Evolutionary conservation across 2,797 vertebrate species (phyloP).

Genomic region (Pangasius krempfi): DNA sequence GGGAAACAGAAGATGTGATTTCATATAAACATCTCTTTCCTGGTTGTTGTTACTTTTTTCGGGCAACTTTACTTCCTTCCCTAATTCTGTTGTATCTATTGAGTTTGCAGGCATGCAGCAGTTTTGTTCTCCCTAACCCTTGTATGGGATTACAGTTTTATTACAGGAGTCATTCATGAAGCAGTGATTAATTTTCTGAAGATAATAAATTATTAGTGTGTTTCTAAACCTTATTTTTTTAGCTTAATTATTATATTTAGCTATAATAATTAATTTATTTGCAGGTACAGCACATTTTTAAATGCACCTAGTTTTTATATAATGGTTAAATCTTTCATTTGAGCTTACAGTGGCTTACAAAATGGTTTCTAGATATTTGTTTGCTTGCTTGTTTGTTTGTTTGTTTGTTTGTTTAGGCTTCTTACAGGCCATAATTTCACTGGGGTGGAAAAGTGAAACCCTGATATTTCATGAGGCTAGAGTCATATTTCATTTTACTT

Average conservation of each 20-base stretch:
- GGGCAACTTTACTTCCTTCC: not conserved
- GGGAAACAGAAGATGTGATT: not conserved
- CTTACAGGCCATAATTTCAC: not conserved
- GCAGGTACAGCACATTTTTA: not conserved
- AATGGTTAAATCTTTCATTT: not conserved
- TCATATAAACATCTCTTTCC: not conserved
- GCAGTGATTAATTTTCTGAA: not conserved
- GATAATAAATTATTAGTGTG: not conserved
- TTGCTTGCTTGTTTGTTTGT: not conserved
- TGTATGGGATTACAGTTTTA: not conserved
- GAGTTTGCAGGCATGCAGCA: not conserved
- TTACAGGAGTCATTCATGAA: not conserved
- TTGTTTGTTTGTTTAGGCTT: not conserved
- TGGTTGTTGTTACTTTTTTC: not conserved
- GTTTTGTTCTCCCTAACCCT: not conserved
- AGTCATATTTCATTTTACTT: not conserved
- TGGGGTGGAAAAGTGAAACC: not conserved
- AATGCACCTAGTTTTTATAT: not conserved
- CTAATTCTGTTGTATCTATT: not conserved
- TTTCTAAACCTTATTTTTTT: not conserved
- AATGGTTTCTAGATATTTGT: not conserved
- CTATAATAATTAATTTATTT: not conserved
- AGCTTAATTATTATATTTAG: too few relatives aligned
- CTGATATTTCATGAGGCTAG: not conserved
- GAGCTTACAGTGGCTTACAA: not conserved